Conservation (phyloP, 2,113 vertebrate genomes). For the Gasterosteus nipponicus region DNA sequence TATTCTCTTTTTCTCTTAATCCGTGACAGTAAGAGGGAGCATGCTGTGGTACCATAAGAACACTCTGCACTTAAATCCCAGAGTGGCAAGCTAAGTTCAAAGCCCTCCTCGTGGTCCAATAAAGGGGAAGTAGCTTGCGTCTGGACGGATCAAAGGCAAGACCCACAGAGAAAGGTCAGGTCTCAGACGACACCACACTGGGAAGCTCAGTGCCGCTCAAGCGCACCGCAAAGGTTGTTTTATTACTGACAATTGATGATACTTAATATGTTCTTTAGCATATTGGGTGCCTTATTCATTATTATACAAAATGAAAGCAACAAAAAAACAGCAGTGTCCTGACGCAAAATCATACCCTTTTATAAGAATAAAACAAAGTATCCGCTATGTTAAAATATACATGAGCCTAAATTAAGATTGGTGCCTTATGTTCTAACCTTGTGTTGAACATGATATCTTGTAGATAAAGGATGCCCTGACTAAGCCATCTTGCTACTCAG, state of each 20-base stretch:
- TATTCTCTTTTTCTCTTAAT: slow-evolving; percentile 59
- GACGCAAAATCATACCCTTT: neutral
- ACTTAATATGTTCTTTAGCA: slow-evolving; percentile 35
- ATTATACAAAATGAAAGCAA: slow-evolving; percentile 2
- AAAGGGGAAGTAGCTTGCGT: slow-evolving; percentile 69
- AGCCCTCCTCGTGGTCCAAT: slow-evolving; percentile 74
- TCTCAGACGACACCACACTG: slow-evolving; percentile 65
- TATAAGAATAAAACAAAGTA: neutral
- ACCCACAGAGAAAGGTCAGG: slow-evolving; percentile 76
- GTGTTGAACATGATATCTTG: neutral
- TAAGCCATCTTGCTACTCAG: slow-evolving; percentile 1
- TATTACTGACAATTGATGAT: slow-evolving; percentile 49
- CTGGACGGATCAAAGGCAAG: slow-evolving; percentile 78
- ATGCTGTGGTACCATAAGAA: slow-evolving; percentile 44
- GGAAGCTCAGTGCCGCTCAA: slow-evolving; percentile 42
- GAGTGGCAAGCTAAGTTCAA: slow-evolving; percentile 76
- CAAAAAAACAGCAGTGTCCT: slow-evolving; percentile 1
- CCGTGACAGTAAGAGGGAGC: slow-evolving; percentile 54
- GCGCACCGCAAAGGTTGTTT: slow-evolving; percentile 60
- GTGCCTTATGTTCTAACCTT: neutral
- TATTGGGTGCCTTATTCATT: neutral
- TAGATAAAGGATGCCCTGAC: neutral
- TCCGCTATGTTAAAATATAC: neutral
- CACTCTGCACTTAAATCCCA: slow-evolving; percentile 67
- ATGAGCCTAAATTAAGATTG: neutral